Evolutionary conservation across 1,140 invertebrate genomes (phyloP).

Genomic region (Papilio polyxenes): DNA sequence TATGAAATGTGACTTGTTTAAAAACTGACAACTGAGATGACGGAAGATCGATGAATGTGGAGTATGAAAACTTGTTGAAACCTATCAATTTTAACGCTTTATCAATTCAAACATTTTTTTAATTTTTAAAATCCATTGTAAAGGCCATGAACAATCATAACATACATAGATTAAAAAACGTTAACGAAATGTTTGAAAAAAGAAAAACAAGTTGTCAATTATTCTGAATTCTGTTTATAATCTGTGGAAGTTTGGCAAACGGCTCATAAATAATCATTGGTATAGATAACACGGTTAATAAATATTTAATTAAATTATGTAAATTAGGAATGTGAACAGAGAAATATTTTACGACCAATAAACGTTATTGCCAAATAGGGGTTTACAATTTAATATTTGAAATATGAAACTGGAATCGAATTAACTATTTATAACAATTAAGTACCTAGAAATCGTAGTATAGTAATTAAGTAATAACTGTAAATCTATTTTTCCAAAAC

Average conservation of each 20-base stretch:
- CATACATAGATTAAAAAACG: too few species aligned
- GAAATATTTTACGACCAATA: slow-evolving; percentile 16
- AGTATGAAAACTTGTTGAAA: too few species aligned
- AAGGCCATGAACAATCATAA: background rate
- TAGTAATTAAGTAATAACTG: too few species aligned
- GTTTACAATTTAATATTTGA: background rate
- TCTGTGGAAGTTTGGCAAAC: slow-evolving; percentile 10
- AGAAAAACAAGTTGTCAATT: slow-evolving; percentile 1
- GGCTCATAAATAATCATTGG: slow-evolving; percentile 27
- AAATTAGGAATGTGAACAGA: slow-evolving; percentile 12
- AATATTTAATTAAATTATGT: slow-evolving; percentile 38
- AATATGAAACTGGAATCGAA: background rate
- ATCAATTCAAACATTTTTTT: too few species aligned
- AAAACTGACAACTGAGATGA: too few species aligned
- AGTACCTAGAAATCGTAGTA: too few species aligned
- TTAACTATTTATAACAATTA: too few species aligned
- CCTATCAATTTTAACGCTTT: too few species aligned
- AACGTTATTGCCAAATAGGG: background rate
- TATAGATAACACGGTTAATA: slow-evolving; percentile 2
- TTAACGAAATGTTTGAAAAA: background rate
- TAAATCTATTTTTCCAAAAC: too few species aligned
- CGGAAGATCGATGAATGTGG: too few species aligned
- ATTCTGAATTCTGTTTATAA: slow-evolving; percentile 2
- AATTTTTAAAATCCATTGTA: background rate
- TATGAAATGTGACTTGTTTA: too few species aligned